A percentile compares a stretch with the other conserved stretches of the same genome.
Conservation (phyloP, 2,888 invertebrate species). For the Alloplasta piceator region DNA sequence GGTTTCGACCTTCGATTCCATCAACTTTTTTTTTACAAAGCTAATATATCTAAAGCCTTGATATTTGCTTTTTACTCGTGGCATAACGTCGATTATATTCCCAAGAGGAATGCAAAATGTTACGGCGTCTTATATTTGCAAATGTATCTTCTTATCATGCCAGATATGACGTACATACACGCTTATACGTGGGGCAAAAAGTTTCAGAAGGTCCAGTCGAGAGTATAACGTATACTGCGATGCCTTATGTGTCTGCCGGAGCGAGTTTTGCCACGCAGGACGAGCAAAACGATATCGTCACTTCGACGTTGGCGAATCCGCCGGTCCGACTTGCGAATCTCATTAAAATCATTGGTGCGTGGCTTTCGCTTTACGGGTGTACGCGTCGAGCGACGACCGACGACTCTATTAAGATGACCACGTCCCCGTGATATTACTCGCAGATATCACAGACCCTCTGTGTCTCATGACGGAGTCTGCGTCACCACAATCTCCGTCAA, state of each 20-base stretch:
- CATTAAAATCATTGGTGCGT: constrained; percentile 83
- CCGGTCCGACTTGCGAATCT: constrained; percentile 79
- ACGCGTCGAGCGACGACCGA: constrained; percentile 72
- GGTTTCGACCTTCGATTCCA: too few relatives aligned
- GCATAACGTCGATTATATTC: background rate
- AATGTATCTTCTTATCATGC: constrained; percentile 6
- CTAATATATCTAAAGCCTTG: too few relatives aligned
- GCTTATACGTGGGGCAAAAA: constrained; percentile 24
- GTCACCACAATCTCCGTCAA: constrained; percentile 65
- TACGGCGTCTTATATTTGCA: background rate
- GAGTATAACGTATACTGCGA: constrained; percentile 38
- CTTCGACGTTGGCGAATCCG: constrained; percentile 52
- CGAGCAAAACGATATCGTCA: constrained; percentile 59
- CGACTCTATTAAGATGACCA: constrained; percentile 83
- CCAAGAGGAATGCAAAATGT: constrained; percentile 15
- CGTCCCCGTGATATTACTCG: constrained; percentile 82
- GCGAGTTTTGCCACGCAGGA: constrained; percentile 33
- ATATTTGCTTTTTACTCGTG: too few relatives aligned
- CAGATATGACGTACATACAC: background rate
- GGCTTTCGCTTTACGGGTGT: constrained; percentile 75
- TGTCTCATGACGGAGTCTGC: constrained; percentile 38
- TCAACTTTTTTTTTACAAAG: too few relatives aligned
- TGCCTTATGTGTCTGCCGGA: constrained; percentile 36
- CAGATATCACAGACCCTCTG: constrained; percentile 70
- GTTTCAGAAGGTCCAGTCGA: constrained; percentile 39